phyloP scores from a whole-genome alignment of 2,113 vertebrate genomes.

The Ptychochromis oligacanthus region DNA sequence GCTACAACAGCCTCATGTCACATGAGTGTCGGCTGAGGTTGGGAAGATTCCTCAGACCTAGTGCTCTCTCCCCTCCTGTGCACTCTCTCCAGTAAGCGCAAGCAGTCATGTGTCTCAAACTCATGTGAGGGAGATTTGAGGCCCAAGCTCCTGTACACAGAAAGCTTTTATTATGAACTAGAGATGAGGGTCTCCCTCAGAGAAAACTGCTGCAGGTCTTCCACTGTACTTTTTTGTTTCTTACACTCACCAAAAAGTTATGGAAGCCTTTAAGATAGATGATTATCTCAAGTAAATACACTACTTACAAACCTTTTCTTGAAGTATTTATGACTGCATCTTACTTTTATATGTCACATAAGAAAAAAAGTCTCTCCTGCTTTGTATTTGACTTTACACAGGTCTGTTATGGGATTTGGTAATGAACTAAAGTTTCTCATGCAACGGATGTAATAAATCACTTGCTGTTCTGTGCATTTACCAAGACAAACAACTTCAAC shows the following conservation, averaged over 20 bases:
- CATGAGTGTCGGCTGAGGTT: slow-evolving; percentile 74
- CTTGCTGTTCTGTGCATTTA: slow-evolving; percentile 11
- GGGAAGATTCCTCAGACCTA: slow-evolving; percentile 63
- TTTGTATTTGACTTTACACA: background rate
- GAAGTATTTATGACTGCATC: background rate
- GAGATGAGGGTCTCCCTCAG: slow-evolving; percentile 22
- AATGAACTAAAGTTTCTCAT: slow-evolving; percentile 24
- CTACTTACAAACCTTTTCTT: background rate
- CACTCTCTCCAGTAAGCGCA: slow-evolving; percentile 60
- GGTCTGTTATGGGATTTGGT: background rate
- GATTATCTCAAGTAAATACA: background rate
- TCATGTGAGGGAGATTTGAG: slow-evolving; percentile 91
- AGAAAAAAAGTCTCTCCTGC: background rate
- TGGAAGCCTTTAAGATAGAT: background rate
- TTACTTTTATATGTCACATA: background rate
- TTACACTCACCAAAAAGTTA: background rate
- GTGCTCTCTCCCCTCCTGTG: slow-evolving; percentile 53
- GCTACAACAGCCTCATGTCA: slow-evolving; percentile 58
- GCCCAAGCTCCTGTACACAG: slow-evolving; percentile 54
- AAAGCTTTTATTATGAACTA: slow-evolving; percentile 64
- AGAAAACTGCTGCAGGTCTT: slow-evolving; percentile 13
- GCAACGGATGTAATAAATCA: slow-evolving; percentile 43
- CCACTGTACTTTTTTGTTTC: background rate
- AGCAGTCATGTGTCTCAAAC: slow-evolving; percentile 84
- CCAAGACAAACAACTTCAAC: slow-evolving; percentile 33